phyloP scores from a whole-genome alignment of 37 sponge, comb jelly and placozoan genomes.

The Geodia barretti region DNA sequence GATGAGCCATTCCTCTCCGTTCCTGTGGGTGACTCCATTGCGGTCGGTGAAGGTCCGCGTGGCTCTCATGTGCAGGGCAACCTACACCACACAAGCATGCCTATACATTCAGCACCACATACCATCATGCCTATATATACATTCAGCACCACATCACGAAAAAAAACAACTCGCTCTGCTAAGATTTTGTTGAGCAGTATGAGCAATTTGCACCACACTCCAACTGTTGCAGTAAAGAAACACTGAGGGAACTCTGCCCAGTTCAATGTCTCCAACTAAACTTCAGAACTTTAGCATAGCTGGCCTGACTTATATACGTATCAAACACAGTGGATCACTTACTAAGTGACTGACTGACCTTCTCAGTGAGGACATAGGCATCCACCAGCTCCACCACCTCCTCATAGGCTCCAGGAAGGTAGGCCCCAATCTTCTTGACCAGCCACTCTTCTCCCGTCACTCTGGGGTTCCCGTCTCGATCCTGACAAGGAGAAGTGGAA shows the following conservation, averaged over 20 bases:
- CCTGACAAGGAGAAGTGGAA: conserved; percentile 39
- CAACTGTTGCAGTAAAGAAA: too few relatives aligned
- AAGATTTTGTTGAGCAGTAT: neutral
- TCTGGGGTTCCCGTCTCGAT: conserved; percentile 84
- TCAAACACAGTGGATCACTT: too few relatives aligned
- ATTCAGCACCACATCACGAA: neutral
- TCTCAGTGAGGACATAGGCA: conserved; percentile 98
- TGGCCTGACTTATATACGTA: neutral
- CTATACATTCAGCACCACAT: neutral
- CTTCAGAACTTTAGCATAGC: too few relatives aligned
- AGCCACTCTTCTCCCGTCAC: conserved; percentile 99
- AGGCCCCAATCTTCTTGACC: conserved; percentile 97
- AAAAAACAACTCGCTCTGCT: neutral
- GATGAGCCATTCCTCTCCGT: conserved; percentile 99
- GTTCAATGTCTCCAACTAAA: too few relatives aligned
- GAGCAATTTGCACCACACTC: too few relatives aligned
- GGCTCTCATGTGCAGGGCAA: conserved; percentile 96
- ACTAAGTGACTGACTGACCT: too few relatives aligned
- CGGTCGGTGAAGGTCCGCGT: conserved; percentile 89
- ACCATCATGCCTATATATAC: too few relatives aligned
- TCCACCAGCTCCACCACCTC: conserved; percentile 94
- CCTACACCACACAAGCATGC: conserved; percentile 24
- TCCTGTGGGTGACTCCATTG: conserved; percentile 85
- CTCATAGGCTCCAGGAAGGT: conserved; percentile 99
- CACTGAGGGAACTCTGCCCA: too few relatives aligned